Conservation (phyloP, 2,113 vertebrate species). For the Hypanus sabinus region DNA sequence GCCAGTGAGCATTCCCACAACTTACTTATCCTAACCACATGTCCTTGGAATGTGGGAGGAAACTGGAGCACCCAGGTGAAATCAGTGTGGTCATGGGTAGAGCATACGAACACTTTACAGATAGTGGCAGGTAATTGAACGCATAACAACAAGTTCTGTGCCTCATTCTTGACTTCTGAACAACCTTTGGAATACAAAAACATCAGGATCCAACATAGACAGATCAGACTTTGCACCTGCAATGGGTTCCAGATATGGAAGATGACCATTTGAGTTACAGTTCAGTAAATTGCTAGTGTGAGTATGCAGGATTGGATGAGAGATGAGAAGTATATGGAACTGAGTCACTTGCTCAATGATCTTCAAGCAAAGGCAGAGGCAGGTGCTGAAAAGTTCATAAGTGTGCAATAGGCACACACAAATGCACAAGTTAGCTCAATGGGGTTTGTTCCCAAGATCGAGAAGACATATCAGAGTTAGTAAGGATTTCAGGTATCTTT, state of each 20-base stretch:
- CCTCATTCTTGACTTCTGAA: too few relatives aligned
- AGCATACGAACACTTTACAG: too few relatives aligned
- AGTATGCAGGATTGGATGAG: constrained; percentile 52
- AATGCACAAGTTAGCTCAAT: constrained; percentile 56
- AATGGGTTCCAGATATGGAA: constrained; percentile 67
- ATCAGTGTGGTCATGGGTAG: too few relatives aligned
- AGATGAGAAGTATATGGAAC: constrained; percentile 66
- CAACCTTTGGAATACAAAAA: too few relatives aligned
- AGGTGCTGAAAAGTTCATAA: constrained; percentile 72
- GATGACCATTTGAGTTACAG: constrained; percentile 64
- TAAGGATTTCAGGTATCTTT: constrained; percentile 44
- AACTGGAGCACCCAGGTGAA: too few relatives aligned
- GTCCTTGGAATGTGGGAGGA: too few relatives aligned
- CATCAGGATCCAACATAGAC: not conserved
- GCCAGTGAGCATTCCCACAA: too few relatives aligned
- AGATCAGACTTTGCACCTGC: constrained; percentile 54
- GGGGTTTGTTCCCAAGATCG: constrained; percentile 66
- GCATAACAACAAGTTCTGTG: too few relatives aligned
- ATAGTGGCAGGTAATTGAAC: too few relatives aligned
- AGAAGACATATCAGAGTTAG: constrained; percentile 49
- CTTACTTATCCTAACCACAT: too few relatives aligned
- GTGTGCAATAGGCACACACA: constrained; percentile 55
- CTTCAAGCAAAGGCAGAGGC: constrained; percentile 56
- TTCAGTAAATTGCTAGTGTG: constrained; percentile 70
- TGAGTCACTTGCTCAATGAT: constrained; percentile 54